Conservation (phyloP, 2,888 invertebrate genomes). For the Chelonus formosanus region DNA sequence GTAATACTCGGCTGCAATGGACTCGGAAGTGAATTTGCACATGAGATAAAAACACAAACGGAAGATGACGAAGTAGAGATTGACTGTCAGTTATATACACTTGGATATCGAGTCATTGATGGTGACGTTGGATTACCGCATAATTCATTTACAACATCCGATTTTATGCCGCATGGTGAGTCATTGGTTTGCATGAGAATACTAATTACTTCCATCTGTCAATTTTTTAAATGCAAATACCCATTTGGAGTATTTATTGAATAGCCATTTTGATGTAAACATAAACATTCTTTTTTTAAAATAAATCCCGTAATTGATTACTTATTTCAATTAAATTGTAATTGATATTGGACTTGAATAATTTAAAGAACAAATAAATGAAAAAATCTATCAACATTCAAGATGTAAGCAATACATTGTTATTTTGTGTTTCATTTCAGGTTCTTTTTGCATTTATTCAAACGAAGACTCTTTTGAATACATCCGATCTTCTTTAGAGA, state of each 20-base stretch:
- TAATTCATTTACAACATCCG: conserved; percentile 83
- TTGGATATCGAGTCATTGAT: conserved; percentile 86
- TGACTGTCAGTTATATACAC: conserved; percentile 80
- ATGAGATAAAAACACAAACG: conserved; percentile 85
- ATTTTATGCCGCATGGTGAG: conserved; percentile 89
- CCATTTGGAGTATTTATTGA: conserved; percentile 15
- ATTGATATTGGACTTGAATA: too few species aligned
- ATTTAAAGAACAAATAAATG: too few species aligned
- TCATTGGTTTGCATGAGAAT: conserved; percentile 24
- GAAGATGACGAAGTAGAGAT: conserved; percentile 87
- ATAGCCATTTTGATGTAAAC: too few species aligned
- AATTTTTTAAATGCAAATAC: neutral
- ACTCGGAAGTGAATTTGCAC: conserved; percentile 86
- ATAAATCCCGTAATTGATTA: too few species aligned
- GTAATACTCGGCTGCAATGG: conserved; percentile 88
- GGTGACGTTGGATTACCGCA: conserved; percentile 83
- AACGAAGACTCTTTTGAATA: conserved; percentile 92
- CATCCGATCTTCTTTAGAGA: conserved; percentile 88
- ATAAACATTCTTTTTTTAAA: too few species aligned
- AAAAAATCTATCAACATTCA: too few species aligned
- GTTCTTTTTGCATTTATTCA: conserved; percentile 88
- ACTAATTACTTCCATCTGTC: conserved; percentile 8
- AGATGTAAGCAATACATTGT: neutral
- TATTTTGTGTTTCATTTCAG: conserved; percentile 61
- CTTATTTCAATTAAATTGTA: too few species aligned